Conservation (phyloP, 2,888 invertebrate species). For the Xestia c-nigrum region DNA sequence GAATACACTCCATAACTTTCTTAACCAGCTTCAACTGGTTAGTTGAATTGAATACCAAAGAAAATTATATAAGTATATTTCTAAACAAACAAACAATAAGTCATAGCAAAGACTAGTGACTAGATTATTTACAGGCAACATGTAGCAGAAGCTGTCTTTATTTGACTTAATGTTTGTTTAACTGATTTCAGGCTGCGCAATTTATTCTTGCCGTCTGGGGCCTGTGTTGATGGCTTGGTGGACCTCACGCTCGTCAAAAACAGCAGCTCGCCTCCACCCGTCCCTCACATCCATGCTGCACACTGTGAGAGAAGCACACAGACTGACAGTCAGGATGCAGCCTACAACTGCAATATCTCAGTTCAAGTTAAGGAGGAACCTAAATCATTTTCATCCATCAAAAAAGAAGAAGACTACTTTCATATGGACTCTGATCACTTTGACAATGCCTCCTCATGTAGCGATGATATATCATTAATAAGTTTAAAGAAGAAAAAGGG, state of each 20-base stretch:
- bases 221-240: constrained; percentile 67
- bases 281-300: constrained; percentile 14
- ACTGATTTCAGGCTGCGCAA: constrained; percentile 75
- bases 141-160: not conserved
- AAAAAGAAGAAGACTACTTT: constrained; percentile 72
- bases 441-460: constrained; percentile 75
- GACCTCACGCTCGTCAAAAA: constrained; percentile 78
- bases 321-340: constrained; percentile 70
- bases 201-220: constrained; percentile 66
- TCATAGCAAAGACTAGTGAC: not conserved
- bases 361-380: constrained; percentile 79
- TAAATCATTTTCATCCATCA: constrained; percentile 68
- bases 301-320: constrained; percentile 77
- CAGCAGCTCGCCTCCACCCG: constrained; percentile 64
- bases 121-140: not conserved
- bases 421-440: constrained; percentile 65
- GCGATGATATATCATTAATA: constrained; percentile 81
- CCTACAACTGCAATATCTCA: constrained; percentile 11
- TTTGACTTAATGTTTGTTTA: not conserved
- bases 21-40: not conserved
- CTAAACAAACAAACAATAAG: constrained; percentile 10
- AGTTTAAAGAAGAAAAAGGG: constrained; percentile 78
- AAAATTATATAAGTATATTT: constrained; percentile 23
- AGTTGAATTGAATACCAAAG: constrained; percentile 4
- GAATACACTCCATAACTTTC: constrained; percentile 1